Base-by-base conservation (phyloP, 2,113 vertebrate species). In the Orientallactaga bullata region DNA sequence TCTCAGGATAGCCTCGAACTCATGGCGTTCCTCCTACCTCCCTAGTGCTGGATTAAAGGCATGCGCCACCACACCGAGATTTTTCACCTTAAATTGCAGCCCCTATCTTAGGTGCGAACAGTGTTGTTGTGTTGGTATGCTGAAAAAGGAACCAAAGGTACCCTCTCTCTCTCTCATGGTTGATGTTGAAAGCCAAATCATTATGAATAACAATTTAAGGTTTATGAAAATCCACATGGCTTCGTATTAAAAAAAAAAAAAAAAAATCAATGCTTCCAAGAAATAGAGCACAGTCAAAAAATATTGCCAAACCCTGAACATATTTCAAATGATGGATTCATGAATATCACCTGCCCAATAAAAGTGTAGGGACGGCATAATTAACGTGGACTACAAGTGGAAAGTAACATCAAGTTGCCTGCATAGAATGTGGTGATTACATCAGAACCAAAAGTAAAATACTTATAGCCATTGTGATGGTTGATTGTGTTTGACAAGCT, bases 171-270 rank as follows among this genome's bases (percentile, higher is more conserved):
- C 28, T 89, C 51, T 83, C 55, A 23, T 55, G 5, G 11, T 91
- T 71, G 60, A 6, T 30, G 15, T 9, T 83, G 24, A 74, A 90
- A 83, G 72, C 26, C 23, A 47, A 47, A 32, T 73, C 60, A 3
- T 81, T 63, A 81, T 94, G 58, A 94, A 63, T 94, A 90, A 78
- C 17, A 81, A 47, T 77, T 18, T 84, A 13, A 51, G 82, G 79
- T 81, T 95, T 88, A 55, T 85, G 35, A 73, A 91, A 92, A 26
- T 4, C 72, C 18, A 63, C 61, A 18, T 68, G 51, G 0, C 9
- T 85, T 77, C 30, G 24, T 86, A 39, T 72, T 69, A 96, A 51
- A 51, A 51, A 51, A 51, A 51, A 51, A 7, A 7, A 7, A 15
- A 55, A 94, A 82, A 93, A 86, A 60, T 7, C 68, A 11, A 26